Percentiles rank a stretch among this genome's conserved stretches.
Evolutionary conservation across 2,113 vertebrate genomes (phyloP).

Genomic region (Oryctolagus cuniculus): mOryCun1.1 NC_091433.1:192229501-192230000

Average conservation of each 20-base stretch:
- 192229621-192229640: neutral
- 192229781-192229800: neutral
- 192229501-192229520: neutral
- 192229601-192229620: neutral
- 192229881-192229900: neutral
- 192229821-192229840: neutral
- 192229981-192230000: neutral
- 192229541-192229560: neutral
- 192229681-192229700: rapidly evolving
- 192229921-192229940: neutral
- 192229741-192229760: neutral
- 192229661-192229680: neutral
- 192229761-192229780: neutral
- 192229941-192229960: neutral
- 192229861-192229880: no score
- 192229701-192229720: no score
- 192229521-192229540: neutral
- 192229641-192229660: no score
- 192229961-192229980: neutral
- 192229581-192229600: neutral
- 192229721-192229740: neutral
- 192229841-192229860: neutral
- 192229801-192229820: no score
- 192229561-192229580: neutral
- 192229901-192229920: neutral